Base-by-base conservation (phyloP, 2,113 vertebrate genomes). In the Charina bottae region DNA sequence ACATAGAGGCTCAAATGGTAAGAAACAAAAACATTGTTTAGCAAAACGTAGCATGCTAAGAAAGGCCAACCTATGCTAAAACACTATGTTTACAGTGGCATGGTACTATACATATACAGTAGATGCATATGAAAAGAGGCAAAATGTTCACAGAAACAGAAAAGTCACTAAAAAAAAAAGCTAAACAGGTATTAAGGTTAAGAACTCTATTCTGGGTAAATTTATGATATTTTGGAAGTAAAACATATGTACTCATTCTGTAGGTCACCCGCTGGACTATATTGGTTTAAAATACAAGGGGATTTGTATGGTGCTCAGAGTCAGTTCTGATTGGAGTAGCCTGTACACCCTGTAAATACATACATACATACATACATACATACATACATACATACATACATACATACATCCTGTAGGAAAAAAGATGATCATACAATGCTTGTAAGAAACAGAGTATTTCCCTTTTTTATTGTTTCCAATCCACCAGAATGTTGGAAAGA, bases 11-110 rank as follows among this genome's bases (percentile, higher is more conserved):
- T 83, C 42, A 23, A 4, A 83, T 87, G 33, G 56, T 21, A 87
- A 87, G 42, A 28, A 24, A 42, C 42, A 42, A 89, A 6, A 94
- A 88, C 92, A 62, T 87, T 89, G 84, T 87, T 62, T 95, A 90
- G 90, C 91, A 93, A 90, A 94, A 93, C 68, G 9, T 60, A 78
- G 68, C 33, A 37, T 78, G 85, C 17, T 0, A 0, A 56, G 24
- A 94, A 83, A 83, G 23, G 58, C 17, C 83, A 85, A 42, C 86
- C 33, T 93, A 93, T 26, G 8, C 42, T 60, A 89, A 78, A 78
- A 4, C 49, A 56, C 10, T 56, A 78, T 78, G 9, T 33, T 56
- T 8, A 91, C 11, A 55, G 42, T 54, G 60, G 42, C 49, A 59
- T 17, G 46, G 23, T 59, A 17, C 0, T 26, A 17, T 37, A 26